These are phyloP conservation scores for Lepidurus apus DNA, from an alignment of 1,140 invertebrate genomes.

Conservation along the genomic window DNA sequence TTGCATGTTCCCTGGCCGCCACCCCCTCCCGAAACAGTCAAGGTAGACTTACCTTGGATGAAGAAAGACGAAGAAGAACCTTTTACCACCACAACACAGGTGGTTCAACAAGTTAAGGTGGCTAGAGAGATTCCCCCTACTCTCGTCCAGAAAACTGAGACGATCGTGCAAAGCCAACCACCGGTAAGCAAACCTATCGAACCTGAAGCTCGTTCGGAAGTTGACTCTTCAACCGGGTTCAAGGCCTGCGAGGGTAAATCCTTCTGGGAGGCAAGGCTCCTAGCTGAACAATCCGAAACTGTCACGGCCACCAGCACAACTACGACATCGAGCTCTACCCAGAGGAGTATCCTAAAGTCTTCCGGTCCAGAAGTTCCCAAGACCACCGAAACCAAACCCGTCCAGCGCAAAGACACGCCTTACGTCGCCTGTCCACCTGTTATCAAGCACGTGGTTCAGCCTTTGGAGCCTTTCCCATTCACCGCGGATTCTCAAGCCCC, in stretches of 20 bases:
- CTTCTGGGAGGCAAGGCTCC: not conserved
- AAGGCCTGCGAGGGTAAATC: not conserved
- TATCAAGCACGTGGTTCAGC: not conserved
- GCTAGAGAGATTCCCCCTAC: not conserved
- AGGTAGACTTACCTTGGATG: conserved; percentile 36
- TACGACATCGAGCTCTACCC: not conserved
- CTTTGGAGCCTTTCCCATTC: conserved; percentile 38
- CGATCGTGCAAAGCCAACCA: not conserved
- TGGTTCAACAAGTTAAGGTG: not conserved
- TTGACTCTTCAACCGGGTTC: not conserved
- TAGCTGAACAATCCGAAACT: not conserved
- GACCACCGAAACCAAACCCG: not conserved
- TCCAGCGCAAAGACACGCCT: not conserved
- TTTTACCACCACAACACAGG: not conserved
- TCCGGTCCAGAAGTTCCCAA: not conserved
- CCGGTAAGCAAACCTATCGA: not conserved
- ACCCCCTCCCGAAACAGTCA: conserved; percentile 40
- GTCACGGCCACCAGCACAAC: not conserved
- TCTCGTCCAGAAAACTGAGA: not conserved
- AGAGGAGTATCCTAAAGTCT: not conserved
- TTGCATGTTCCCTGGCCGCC: conserved; percentile 52
- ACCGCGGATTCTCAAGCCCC: too few relatives aligned
- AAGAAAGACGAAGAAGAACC: conserved; percentile 15
- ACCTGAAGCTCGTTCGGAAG: not conserved
- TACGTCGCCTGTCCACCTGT: not conserved